phyloP scores from a whole-genome alignment of 2,113 vertebrate species.

The Eurystomus gularis region DNA sequence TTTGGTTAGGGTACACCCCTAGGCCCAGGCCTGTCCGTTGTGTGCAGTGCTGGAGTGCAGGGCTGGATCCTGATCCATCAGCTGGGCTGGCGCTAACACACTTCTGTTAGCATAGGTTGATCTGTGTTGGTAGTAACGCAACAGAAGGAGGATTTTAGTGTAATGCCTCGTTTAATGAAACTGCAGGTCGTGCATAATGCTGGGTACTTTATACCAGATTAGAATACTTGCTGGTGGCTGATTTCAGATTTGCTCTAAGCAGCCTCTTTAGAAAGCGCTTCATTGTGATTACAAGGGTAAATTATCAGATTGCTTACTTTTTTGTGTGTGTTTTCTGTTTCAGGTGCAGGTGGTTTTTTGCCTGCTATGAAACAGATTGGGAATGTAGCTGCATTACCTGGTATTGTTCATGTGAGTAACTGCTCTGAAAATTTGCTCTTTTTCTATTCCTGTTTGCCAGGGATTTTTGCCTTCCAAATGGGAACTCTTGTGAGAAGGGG shows the following conservation, averaged over 20 bases:
- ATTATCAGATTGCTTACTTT: not conserved
- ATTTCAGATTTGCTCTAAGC: not conserved
- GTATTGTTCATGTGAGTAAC: conserved; percentile 91
- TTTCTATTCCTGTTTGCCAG: not conserved
- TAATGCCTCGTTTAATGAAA: not conserved
- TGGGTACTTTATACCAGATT: not conserved
- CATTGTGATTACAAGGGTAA: not conserved
- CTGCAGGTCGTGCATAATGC: fast-evolving
- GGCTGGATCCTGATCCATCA: too few species aligned
- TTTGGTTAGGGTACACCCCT: fast-evolving
- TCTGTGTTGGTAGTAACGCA: fast-evolving
- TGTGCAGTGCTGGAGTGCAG: fast-evolving
- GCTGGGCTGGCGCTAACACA: fast-evolving
- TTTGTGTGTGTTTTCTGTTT: not conserved
- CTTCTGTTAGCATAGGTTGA: fast-evolving
- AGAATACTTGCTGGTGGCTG: not conserved
- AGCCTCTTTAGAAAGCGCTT: not conserved
- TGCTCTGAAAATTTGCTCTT: not conserved
- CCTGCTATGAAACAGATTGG: conserved; percentile 99
- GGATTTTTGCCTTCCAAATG: not conserved
- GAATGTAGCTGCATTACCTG: conserved; percentile 94
- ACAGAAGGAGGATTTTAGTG: fast-evolving
- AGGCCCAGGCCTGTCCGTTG: too few species aligned
- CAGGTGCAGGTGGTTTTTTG: conserved; percentile 93
- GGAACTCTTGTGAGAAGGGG: not conserved